Evolutionary conservation across 2,888 invertebrate species (phyloP), one percentile per base, ranked within the genome.

Genomic region (Amblyjoppa proteus): DNA sequence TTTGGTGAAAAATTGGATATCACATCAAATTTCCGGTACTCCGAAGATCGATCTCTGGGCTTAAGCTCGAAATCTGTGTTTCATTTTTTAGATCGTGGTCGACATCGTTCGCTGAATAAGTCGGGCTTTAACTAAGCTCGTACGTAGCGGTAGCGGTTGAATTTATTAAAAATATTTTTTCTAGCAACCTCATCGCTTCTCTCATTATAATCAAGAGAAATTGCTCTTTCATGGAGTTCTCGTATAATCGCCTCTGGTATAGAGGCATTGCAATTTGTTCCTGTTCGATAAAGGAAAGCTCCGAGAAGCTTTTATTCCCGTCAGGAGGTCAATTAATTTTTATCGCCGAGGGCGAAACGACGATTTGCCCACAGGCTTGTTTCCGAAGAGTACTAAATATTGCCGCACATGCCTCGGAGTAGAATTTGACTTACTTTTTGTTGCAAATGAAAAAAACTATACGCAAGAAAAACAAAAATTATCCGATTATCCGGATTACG

Each of bases 251-350:
- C 38, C 68, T 69, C 28, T 41, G 78, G 68, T 68, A 78, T 31
- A 4, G 38, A 83, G 49, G 49, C 51, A 74, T 74, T 61, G 68
- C 45, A 69, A 74, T 78, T 83, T 83, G 51, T 68, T 78, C 69
- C 28, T 51, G 38, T 79, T 78, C 69, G 51, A 83, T 78, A 78
- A 83, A 83, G 74, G 78, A 83, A 83, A 79, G 78, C 41, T 78
- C 51, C 49, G 78, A 73, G 66, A 83, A 83, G 73, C 68, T 61
- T 83, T 83, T 69, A 78, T 69, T 66, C 73, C 58, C 78, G 61
- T 69, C 51, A 20, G 69, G 61, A 31, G 51, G 49, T 78, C 78
- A 69, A 79, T 83, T 74, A 58, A 83, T 53, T 51, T 74, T 69
- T 61, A 78, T 74, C 68, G 69, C 58, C 25, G 38, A 66, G 69